Conservation (phyloP, 2,888 invertebrate genomes). For the Ditylenchus weischeri region DNA sequence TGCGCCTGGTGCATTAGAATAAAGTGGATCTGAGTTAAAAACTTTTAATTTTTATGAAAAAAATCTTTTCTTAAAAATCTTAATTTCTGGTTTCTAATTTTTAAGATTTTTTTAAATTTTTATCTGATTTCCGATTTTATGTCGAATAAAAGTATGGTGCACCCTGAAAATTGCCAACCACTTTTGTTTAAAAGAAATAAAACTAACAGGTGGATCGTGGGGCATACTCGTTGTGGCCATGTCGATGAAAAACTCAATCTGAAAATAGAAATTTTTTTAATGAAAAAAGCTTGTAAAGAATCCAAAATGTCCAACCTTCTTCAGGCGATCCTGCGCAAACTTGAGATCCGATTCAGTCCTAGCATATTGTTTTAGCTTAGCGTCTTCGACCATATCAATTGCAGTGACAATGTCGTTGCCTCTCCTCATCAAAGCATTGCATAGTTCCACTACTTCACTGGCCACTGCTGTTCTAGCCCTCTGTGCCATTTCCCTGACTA, state of each 20-base stretch:
- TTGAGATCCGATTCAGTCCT: constrained; percentile 18
- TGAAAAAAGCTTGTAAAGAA: background rate
- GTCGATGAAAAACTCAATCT: constrained; percentile 24
- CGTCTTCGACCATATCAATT: constrained; percentile 23
- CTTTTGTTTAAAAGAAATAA: no score
- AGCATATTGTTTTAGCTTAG: constrained; percentile 19
- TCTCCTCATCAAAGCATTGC: constrained; percentile 23
- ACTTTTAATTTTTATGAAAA: no score
- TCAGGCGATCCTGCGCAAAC: constrained; percentile 13
- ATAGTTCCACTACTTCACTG: constrained; percentile 22
- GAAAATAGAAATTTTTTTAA: constrained; percentile 8
- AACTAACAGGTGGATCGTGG: constrained; percentile 18
- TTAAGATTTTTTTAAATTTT: no score
- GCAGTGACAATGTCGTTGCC: constrained; percentile 28
- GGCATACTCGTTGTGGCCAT: constrained; percentile 15
- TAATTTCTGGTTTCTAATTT: no score
- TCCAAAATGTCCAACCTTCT: constrained; percentile 14
- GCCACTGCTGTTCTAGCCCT: constrained; percentile 21
- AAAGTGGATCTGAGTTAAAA: no score
- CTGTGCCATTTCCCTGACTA: constrained; percentile 12
- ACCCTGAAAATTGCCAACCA: no score
- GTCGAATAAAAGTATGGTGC: no score
- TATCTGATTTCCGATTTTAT: no score
- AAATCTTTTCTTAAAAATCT: no score
- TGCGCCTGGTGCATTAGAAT: no score